Base-by-base conservation (phyloP, 37 sponge, comb jelly and placozoan genomes). In the Hexactinellida sp. region DNA sequence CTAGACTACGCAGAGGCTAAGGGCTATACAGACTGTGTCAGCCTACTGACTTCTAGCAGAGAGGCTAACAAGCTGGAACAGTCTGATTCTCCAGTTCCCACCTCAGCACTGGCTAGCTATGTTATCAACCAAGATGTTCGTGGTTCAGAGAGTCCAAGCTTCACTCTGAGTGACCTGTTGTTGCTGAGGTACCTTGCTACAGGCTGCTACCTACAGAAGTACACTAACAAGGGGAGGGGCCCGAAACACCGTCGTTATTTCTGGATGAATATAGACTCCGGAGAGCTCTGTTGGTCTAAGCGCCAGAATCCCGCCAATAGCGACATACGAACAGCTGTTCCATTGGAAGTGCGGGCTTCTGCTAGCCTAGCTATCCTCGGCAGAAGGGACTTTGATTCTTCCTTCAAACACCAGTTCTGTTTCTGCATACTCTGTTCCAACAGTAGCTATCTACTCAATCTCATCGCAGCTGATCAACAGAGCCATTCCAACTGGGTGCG, bases 351-450 rank as follows among this genome's bases (percentile, higher is more conserved):
- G 0, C 54, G 89, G n/a, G 85, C 92, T 34, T 91, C 92, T 1
- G 91, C 92, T 38, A 93, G 94, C 76, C 84, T 89, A 1, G 85
- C 47, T 10, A 83, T 93, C 23, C 83, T 82, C n/a, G 38, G 86
- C 0, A 84, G 94, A 83, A 93, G 88, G 84, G 94, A 93, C 82
- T 93, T 90, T 90, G 94, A 93, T 71, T 92, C 94, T 55, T 16
- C 90, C 32, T 82, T 82, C 51, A 93, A 88, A 37, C 94, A 93
- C 85, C 86, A 92, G 85, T 93, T 82, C 85, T 38, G 90, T 37
- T 93, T 93, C 88, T 85, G 90, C 36, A 89, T 93, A 38, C 87
- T 92, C 84, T 47, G 52, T 47, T 19, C 52, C 16, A 9, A 47
- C 52, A 47, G 21, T 38, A 24, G 32, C 83, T 16, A 25, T 19